Conservation (phyloP, 1,140 invertebrate species). For the Aphaenogaster floridana region DNA sequence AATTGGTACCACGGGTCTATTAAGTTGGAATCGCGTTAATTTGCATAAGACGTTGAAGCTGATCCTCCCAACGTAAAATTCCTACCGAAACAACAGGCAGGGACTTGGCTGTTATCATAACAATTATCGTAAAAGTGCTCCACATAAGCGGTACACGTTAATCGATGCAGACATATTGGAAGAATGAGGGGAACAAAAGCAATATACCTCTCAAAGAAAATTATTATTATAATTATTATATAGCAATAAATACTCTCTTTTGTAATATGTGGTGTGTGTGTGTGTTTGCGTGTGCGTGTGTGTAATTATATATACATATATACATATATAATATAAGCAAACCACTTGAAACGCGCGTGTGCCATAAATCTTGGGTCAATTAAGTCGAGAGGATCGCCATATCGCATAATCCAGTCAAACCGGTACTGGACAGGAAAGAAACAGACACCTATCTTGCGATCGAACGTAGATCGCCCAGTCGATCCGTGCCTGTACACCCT, state of each 20-base stretch:
- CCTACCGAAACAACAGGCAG: slow-evolving; percentile 30
- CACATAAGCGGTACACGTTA: slow-evolving; percentile 41
- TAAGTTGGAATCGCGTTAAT: slow-evolving; percentile 66
- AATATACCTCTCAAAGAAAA: background rate
- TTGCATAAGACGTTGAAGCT: slow-evolving; percentile 64
- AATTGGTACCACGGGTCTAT: slow-evolving; percentile 65
- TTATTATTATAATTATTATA: background rate
- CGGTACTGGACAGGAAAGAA: slow-evolving; percentile 73
- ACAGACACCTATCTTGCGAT: slow-evolving; percentile 63
- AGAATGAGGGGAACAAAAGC: background rate
- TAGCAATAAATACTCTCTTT: background rate
- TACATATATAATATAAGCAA: background rate
- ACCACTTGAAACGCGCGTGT: slow-evolving; percentile 17
- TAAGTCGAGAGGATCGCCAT: slow-evolving; percentile 68
- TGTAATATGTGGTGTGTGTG: background rate
- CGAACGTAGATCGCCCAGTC: slow-evolving; percentile 56
- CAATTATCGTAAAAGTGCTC: slow-evolving; percentile 66
- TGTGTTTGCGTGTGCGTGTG: too few relatives aligned
- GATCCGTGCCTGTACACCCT: slow-evolving; percentile 14
- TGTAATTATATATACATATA: background rate
- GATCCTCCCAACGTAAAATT: slow-evolving; percentile 53
- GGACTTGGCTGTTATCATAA: slow-evolving; percentile 52
- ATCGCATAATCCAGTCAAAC: slow-evolving; percentile 76
- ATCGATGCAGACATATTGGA: slow-evolving; percentile 11
- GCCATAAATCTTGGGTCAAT: slow-evolving; percentile 74